Evolutionary conservation across 1,140 invertebrate genomes (phyloP).

Genomic region (Zeugodacus cucurbitae): DNA sequence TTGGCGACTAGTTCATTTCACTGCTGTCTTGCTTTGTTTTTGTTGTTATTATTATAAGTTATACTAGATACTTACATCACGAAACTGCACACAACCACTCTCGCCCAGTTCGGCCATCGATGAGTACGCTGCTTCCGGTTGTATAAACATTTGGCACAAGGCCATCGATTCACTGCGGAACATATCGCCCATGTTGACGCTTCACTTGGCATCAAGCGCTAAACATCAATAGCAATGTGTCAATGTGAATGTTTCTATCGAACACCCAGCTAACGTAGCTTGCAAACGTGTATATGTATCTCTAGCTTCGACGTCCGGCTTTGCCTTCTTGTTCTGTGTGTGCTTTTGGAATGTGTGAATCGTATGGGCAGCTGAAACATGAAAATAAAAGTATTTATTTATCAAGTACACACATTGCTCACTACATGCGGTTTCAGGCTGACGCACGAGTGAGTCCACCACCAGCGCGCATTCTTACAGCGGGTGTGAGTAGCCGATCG

Average conservation of each 20-base stretch:
- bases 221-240: neutral
- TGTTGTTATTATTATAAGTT: neutral
- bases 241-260: neutral
- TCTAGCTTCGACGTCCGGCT: too few species aligned
- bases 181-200: slow-evolving; percentile 75
- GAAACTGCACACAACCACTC: slow-evolving; percentile 88
- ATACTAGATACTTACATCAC: slow-evolving; percentile 77
- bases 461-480: too few species aligned
- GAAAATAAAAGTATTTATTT: neutral
- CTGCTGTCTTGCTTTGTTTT: neutral
- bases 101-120: slow-evolving; percentile 90
- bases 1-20: too few species aligned
- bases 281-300: neutral
- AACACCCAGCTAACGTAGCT: neutral
- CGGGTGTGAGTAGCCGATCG: neutral
- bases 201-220: neutral
- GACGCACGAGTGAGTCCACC: neutral
- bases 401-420: neutral
- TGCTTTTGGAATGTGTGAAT: neutral
- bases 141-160: slow-evolving; percentile 88
- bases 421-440: neutral
- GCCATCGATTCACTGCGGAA: slow-evolving; percentile 90
- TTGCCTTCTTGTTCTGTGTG: neutral
- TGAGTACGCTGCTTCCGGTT: slow-evolving; percentile 89
- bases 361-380: neutral